Conservation (phyloP, 2,797 vertebrate genomes). For the Rhodeus uyekii region DNA sequence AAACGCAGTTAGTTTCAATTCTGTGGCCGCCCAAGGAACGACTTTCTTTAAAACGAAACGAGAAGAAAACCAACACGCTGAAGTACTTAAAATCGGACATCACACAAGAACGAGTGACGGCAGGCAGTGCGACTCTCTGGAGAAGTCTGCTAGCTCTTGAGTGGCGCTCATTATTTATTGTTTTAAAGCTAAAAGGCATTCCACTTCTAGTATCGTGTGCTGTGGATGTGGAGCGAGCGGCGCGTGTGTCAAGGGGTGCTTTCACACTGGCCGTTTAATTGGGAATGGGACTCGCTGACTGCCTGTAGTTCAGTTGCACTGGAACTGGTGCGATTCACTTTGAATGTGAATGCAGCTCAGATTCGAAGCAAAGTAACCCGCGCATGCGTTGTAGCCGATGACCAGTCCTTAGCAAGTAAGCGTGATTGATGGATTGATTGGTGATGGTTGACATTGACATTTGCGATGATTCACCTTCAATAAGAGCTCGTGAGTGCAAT, state of each 20-base stretch:
- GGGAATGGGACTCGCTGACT: background rate
- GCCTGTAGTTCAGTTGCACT: background rate
- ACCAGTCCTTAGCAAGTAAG: background rate
- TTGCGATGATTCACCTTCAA: background rate
- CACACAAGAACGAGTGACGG: conserved; percentile 27
- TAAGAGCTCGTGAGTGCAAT: background rate
- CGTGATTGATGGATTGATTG: background rate
- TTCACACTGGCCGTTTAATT: background rate
- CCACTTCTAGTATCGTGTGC: conserved; percentile 66
- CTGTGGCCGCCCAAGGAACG: conserved; percentile 55
- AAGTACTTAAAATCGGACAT: conserved; percentile 30
- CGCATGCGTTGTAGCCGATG: background rate
- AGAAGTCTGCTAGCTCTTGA: conserved; percentile 59
- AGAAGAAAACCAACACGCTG: conserved; percentile 10
- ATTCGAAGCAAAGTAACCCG: background rate
- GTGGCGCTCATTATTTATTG: conserved; percentile 69
- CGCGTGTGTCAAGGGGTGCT: background rate
- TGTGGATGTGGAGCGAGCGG: conserved; percentile 42
- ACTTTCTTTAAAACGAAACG: conserved; percentile 44
- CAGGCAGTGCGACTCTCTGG: conserved; percentile 48
- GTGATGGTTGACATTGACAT: too few species aligned
- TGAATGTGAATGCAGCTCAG: background rate
- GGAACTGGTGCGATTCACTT: background rate
- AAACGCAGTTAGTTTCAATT: conserved; percentile 60
- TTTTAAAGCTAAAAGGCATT: conserved; percentile 67